Evolutionary conservation across 30 jellyfish, hydroid and myxozoan genomes (phyloP).

Genomic region (Aurelia coerulea): DNA sequence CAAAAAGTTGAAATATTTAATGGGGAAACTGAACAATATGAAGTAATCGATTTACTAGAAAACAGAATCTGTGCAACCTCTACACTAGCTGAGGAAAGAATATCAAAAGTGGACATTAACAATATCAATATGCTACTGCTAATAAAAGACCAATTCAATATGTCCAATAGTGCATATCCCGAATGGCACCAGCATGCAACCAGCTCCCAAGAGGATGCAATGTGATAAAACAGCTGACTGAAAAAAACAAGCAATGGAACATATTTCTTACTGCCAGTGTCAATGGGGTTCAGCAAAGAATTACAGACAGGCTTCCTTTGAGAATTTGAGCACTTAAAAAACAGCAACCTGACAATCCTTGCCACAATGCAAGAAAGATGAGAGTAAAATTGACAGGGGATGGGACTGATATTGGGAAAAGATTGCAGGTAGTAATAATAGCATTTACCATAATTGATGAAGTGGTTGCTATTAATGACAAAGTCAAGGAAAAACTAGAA

Average conservation of each 20-base stretch:
- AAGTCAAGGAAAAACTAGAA: too few relatives aligned
- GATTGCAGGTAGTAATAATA: too few relatives aligned
- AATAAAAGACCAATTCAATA: constrained; percentile 31
- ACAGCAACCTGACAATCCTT: not conserved
- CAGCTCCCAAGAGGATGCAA: constrained; percentile 4
- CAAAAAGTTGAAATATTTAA: not conserved
- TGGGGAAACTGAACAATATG: too few relatives aligned
- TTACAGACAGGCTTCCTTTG: not conserved
- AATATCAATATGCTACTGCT: constrained; percentile 19
- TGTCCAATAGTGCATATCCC: constrained; percentile 12
- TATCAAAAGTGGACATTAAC: not conserved
- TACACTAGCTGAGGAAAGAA: not conserved
- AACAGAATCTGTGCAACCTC: not conserved
- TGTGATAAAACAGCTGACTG: not conserved
- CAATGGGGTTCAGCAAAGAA: constrained; percentile 24
- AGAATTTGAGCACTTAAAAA: not conserved
- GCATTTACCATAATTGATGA: too few relatives aligned
- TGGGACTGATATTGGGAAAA: too few relatives aligned
- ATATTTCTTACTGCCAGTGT: constrained; percentile 4
- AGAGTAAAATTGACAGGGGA: too few relatives aligned
- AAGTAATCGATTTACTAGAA: not conserved
- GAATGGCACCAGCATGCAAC: not conserved
- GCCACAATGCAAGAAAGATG: too few relatives aligned
- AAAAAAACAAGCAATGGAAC: constrained; percentile 2
- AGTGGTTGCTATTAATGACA: too few relatives aligned